Base-by-base conservation (phyloP, 2,113 vertebrate species). In the Genyomyrus donnyi region DNA sequence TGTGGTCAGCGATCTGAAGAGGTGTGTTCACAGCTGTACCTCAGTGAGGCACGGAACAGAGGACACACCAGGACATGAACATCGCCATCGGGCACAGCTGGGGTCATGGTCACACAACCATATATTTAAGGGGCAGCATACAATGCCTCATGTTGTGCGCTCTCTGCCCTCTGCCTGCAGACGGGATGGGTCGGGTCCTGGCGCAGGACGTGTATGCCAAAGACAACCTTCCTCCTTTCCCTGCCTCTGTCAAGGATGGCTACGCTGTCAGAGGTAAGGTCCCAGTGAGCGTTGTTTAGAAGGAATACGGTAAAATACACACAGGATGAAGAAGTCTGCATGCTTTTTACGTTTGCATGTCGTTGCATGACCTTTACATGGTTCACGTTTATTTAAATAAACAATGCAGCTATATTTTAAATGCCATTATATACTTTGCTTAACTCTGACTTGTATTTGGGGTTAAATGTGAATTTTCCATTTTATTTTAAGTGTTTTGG, bases 191-290 rank as follows among this genome's bases (percentile, higher is more conserved):
- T 89, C 96, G 98, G 93, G 98, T 99, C 91, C 97, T 99, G 91
- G 98, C 98, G 95, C 98, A 99, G 97, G 98, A 99, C 91, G 98
- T 99, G 92, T 99, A 99, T 93, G 98, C 98, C 96, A 99, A 99
- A 97, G 98, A 99, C 96, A 99, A 99, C 94, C 95, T 99, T 91
- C 98, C 98, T 90, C 98, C 98, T 1, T 99, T 99, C 90, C 98
- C 98, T 85, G 98, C 98, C 89, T 99, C 98, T 15, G 97, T 99
- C 91, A 99, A 99, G 96, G 98, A 99, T 0, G 98, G 98, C 90
- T 99, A 99, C 0, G 98, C 98, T 93, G 98, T 99, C 91, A 96
- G 98, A 97, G 98, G 98, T 99, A 94, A 97, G 93, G 19, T 19
- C 10, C 5, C 0, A 19, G 15, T 80, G 35, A 7, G 1, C 13